phyloP scores from a whole-genome alignment of 2,113 vertebrate species.

The Cyprinodon variegatus region DNA sequence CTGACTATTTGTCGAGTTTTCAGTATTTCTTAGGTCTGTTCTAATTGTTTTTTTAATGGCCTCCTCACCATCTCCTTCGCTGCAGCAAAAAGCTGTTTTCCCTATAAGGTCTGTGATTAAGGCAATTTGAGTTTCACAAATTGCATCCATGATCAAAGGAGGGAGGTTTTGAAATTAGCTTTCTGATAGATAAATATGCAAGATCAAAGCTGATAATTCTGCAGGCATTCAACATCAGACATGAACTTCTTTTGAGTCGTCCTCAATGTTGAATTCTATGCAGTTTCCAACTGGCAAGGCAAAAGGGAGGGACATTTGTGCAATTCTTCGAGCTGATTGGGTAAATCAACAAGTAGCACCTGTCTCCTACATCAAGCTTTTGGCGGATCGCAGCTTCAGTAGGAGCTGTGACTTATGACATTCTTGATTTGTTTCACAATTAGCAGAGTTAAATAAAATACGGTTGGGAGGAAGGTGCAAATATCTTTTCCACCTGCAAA shows the following conservation, averaged over 20 bases:
- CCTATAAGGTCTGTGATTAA: constrained; percentile 18
- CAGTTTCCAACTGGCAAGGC: no score
- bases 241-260: background rate
- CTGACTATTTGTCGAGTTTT: constrained; percentile 34
- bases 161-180: constrained; percentile 11
- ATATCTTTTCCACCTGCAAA: no score
- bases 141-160: constrained; percentile 24
- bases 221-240: background rate
- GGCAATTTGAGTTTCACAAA: constrained; percentile 26
- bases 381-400: no score
- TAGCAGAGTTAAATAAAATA: no score
- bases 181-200: background rate
- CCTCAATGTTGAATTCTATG: background rate
- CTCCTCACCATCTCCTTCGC: constrained; percentile 13
- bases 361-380: no score
- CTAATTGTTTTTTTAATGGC: constrained; percentile 7
- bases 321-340: no score
- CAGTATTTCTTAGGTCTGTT: constrained; percentile 34
- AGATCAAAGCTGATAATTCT: background rate
- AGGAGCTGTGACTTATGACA: no score
- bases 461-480: no score
- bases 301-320: no score
- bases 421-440: no score
- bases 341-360: no score
- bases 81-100: constrained; percentile 31